Evolutionary conservation across 2,888 invertebrate genomes (phyloP), one percentile per base, ranked within the genome.

Genomic region (Rhagophthalmus giganteus): DNA sequence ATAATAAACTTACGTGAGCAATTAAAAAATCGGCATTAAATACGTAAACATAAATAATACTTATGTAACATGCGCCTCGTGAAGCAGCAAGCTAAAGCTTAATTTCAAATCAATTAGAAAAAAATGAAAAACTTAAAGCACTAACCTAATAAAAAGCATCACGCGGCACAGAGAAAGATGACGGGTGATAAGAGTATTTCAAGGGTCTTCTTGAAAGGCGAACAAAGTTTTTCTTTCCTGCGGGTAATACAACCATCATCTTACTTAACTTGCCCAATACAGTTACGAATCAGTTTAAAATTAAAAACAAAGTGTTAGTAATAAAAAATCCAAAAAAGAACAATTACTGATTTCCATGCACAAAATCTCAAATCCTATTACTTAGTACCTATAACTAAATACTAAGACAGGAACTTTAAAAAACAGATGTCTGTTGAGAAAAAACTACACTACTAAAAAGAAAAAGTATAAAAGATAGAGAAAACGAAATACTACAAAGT

Each of bases 161-260:
- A 85, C 75, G 84, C 85, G 75, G 85, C 85, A 80, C 82, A 85
- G 78, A 85, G 82, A 83, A 85, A 85, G 80, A 84, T 84, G 81
- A 85, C 84, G 76, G 85, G 84, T 80, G 84, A 82, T 79, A 85
- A 79, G 78, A 85, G 81, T 77, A 84, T 81, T 82, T 84, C 84
- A 79, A 84, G 81, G 76, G 84, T 84, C 79, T 83, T 84, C 84
- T 84, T 85, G 82, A 84, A 84, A 80, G 84, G 83, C 77, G 83
- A 82, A 81, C 83, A 83, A 75, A 78, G 79, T 81, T 82, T 82
- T 77, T 81, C 79, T 81, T 82, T 83, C 81, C 75, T 75, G 72
- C 65, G 69, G 40, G 42, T 33, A 60, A 64, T 67, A 73, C 73
- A 74, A 72, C 74, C 74, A 74, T 74, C 74, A 74, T 74, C 74